A percentile compares a stretch with the other conserved stretches of the same genome.
These are phyloP conservation scores for Tipula confusa DNA, from an alignment of 2,888 invertebrate genomes.

Conservation along the genomic window DNA sequence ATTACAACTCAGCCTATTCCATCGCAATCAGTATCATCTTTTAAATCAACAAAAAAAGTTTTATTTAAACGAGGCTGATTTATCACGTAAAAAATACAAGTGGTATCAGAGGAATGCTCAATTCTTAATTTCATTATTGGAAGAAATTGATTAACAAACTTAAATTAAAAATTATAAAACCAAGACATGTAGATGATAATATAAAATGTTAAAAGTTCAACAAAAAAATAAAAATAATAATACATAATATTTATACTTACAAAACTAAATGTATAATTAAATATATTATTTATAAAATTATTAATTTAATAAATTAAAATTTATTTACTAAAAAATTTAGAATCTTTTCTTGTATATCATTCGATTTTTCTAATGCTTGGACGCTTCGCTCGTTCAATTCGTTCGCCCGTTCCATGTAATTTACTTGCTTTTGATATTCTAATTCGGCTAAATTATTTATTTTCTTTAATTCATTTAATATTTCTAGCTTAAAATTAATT, in stretches of 20 bases:
- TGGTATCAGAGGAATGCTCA: conserved; percentile 21
- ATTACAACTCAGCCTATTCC: neutral
- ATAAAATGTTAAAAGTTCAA: neutral
- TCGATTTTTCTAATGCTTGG: conserved; percentile 21
- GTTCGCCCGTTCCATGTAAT: conserved; percentile 9
- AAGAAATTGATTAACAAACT: conserved; percentile 13
- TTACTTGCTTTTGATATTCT: neutral
- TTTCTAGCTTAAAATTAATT: conserved; percentile 21
- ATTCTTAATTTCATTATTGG: conserved; percentile 21
- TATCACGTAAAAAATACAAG: neutral
- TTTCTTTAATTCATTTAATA: conserved; percentile 28
- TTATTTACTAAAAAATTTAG: conserved; percentile 26
- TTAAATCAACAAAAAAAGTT: conserved; percentile 4
- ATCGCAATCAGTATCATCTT: conserved; percentile 25
- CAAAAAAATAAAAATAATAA: neutral
- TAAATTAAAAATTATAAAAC: neutral
- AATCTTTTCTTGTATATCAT: conserved; percentile 20
- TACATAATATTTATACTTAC: neutral
- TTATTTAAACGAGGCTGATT: conserved; percentile 26
- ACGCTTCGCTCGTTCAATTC: conserved; percentile 14
- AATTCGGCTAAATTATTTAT: conserved; percentile 30
- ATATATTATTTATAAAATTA: neutral
- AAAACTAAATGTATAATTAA: neutral
- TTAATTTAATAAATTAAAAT: conserved; percentile 16
- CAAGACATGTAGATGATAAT: neutral